A percentile compares a stretch with the other conserved stretches of the same genome.
These are phyloP conservation scores for Cephus rjabovi DNA, from an alignment of 2,888 invertebrate species.

Conservation along the genomic window DNA sequence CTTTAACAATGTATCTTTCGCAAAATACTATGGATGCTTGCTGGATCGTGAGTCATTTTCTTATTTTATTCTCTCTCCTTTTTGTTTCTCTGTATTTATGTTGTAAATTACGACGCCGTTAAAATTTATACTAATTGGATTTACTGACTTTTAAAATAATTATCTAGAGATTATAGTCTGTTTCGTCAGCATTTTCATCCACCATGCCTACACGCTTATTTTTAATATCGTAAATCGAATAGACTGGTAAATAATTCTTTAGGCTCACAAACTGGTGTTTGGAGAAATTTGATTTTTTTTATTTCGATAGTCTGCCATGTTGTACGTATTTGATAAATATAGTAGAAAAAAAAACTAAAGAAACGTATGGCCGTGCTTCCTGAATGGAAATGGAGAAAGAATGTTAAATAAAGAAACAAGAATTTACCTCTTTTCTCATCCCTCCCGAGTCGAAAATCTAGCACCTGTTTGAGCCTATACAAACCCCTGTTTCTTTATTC, in stretches of 20 bases:
- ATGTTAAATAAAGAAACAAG: not conserved
- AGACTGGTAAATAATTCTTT: not conserved
- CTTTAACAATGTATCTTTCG: not conserved
- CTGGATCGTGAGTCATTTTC: not conserved
- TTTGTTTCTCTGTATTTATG: not conserved
- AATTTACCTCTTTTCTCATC: not conserved
- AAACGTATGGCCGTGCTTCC: too few species aligned
- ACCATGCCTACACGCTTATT: not conserved
- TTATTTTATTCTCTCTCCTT: not conserved
- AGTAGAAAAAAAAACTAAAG: not conserved
- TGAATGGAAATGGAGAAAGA: too few species aligned
- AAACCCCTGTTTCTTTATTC: too few species aligned
- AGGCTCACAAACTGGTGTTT: not conserved
- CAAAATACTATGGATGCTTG: not conserved
- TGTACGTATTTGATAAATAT: not conserved
- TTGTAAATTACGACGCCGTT: not conserved
- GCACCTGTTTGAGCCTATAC: too few species aligned
- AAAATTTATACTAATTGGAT: not conserved
- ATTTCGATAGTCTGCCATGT: not conserved
- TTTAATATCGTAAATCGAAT: not conserved
- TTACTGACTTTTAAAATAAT: not conserved
- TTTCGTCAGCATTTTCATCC: not conserved
- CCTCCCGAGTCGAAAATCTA: not conserved
- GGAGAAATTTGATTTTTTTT: not conserved
- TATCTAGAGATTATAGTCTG: not conserved